Percentiles rank a stretch among this genome's conserved stretches.
These are phyloP conservation scores for Heterodera filipjevi DNA, from an alignment of 2,888 invertebrate genomes.

Conservation along the genomic window DNA sequence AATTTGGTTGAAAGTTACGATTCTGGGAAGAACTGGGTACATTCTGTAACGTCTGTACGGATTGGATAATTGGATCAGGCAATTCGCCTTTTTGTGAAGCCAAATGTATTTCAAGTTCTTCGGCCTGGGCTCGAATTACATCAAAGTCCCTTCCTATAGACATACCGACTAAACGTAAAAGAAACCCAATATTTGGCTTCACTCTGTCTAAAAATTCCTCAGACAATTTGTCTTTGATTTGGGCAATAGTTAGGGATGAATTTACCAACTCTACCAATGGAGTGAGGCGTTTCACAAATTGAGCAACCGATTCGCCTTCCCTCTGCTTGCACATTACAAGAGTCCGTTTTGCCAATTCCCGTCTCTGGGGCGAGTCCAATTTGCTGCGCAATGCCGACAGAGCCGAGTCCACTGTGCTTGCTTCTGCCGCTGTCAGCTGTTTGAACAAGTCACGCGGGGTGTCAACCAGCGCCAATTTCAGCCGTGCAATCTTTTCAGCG, in stretches of 20 bases:
- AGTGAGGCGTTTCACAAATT: neutral
- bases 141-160: slow-evolving; percentile 11
- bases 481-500: neutral
- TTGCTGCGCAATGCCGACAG: neutral
- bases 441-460: slow-evolving; percentile 6
- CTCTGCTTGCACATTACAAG: neutral
- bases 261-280: slow-evolving; percentile 4
- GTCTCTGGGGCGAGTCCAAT: slow-evolving; percentile 12
- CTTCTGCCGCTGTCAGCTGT: neutral
- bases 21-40: neutral
- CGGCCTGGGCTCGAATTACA: neutral
- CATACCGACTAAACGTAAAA: neutral
- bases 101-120: slow-evolving; percentile 5
- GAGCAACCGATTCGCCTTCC: neutral
- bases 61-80: neutral
- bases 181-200: neutral
- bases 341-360: neutral
- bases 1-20: neutral
- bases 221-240: neutral
- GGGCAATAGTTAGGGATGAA: neutral
- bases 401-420: neutral
- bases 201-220: slow-evolving; percentile 10
- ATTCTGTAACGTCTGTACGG: neutral
- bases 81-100: neutral
- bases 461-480: neutral